Base-by-base conservation (phyloP, 2,888 invertebrate genomes). In the Cordilura impudica region DNA sequence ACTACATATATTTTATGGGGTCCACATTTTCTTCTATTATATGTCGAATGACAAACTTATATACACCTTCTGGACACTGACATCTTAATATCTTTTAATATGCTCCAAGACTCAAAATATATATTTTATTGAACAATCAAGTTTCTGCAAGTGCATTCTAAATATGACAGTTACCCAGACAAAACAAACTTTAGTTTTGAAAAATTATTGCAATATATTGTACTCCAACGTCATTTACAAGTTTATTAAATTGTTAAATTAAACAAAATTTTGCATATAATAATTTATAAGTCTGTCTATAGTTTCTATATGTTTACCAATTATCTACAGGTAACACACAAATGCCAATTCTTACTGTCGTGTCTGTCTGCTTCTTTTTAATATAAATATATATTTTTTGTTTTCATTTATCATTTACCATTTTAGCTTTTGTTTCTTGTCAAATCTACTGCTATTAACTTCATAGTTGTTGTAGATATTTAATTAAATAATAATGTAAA, bases 401-500 rank as follows among this genome's bases (percentile, higher is more conserved):
- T 16, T 18, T 16, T 47, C 16, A 6, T 47, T 12, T 18, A 47
- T 4, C 39, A 39, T 19, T 49, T 12, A n/a, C 2, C 19, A n/a
- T 49, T 23, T 49, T 23, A 23, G 21, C 12, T 49, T 16, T 31
- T 43, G 2, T 51, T 39, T 39, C 45, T 6, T 43, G 14, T 53
- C 12, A 51, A 10, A 26, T 29, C 18, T 56, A 6, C 35, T 14
- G 6, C 18, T 10, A 51, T 53, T 53, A 10, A 19, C n/a, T 14
- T 61, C 39, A 3, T 61, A 26, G 43, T 29, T 29, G 35, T n/a
- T 58, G 56, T 73, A 60, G 35, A 47, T 73, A 58, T 61, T 66
- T 70, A 60, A 53, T 77, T 72, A 66, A 66, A 43, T 72, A n/a
- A n/a, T 18, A 65, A 60, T 63, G 47, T 35, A 49, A 21, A 54